A percentile compares a stretch with the other conserved stretches of the same genome.
These are phyloP conservation scores for Platycercus adscitus DNA, from an alignment of 2,113 vertebrate genomes.

Conservation along the genomic window DNA sequence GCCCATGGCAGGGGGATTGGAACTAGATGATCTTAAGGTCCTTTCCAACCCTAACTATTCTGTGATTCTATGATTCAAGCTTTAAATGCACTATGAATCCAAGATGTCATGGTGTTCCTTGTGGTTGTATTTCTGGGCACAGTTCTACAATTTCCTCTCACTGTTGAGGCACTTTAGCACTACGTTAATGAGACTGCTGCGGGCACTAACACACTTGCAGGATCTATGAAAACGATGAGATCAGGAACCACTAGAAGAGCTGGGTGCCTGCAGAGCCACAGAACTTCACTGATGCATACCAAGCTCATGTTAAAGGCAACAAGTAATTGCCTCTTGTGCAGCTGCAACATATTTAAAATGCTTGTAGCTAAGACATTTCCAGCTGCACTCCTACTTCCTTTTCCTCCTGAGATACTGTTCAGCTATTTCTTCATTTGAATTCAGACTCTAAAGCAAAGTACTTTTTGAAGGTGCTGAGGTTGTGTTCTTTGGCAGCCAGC, in stretches of 20 bases:
- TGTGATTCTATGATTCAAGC: neutral
- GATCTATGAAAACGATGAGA: neutral
- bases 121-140: neutral
- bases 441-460: neutral
- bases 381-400: neutral
- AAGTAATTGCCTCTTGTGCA: neutral
- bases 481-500: neutral
- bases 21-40: too few relatives aligned
- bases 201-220: neutral
- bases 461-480: neutral
- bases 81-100: neutral
- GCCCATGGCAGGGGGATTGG: too few relatives aligned
- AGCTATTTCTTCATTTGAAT: neutral
- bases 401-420: neutral
- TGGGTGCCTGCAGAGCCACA: neutral
- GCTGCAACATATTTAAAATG: neutral
- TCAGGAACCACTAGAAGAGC: constrained; percentile 6
- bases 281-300: constrained; percentile 32
- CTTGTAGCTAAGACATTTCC: neutral
- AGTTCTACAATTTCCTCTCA: neutral
- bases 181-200: neutral
- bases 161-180: neutral
- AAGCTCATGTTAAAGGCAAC: constrained; percentile 30
- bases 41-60: too few relatives aligned
- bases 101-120: neutral